Base-by-base conservation (phyloP, 1,140 invertebrate genomes). In the Monomorium pharaonis region DNA sequence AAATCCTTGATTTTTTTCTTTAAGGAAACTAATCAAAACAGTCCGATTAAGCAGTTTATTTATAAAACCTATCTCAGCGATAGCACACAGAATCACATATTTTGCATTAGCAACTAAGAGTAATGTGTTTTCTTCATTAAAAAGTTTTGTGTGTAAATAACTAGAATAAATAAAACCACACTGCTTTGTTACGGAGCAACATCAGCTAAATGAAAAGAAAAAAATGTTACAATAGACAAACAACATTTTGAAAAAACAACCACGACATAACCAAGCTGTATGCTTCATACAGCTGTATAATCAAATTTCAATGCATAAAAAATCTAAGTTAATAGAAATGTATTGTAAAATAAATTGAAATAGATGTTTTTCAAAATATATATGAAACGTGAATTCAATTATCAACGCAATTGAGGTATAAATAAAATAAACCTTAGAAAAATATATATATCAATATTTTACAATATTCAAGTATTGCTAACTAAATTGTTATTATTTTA, bases 281-380 rank as follows among this genome's bases (percentile, higher is more conserved):
- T 30, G 5, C 4, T 4, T 10, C 21, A 65, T 10, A 6, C 10
- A 30, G 2, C 51, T 56, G 49, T 42, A 56, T 51, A 63, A 58
- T 5, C 16, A 72, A 72, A 70, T 72, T 70, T 72, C 65, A 56
- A 72, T 51, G 33, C 14, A 70, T 72, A 44, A 81, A 72, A 70
- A 70, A 7, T 56, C 6, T 56, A 81, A 37, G 18, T 81, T 81
- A 70, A 72, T 65, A 37, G 58, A 81, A 49, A 56, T 12, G 14
- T n/a, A n/a, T n/a, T n/a, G n/a, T 44, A 58, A 72, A 56, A 70
- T 58, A 81, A 65, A 80, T n/a, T 67, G 3, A 4, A 81, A 58
- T 5, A 21, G 14, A 44, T 14, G 6, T 44, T 21, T 49, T 56
- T 70, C 42, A 81, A 81, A 72, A 81, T 42, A 42, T 69, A 81